A percentile compares a stretch with the other conserved stretches of the same genome.
Evolutionary conservation across 2,797 vertebrate genomes (phyloP).

Genomic region (Sphaeramia orbicularis): DNA sequence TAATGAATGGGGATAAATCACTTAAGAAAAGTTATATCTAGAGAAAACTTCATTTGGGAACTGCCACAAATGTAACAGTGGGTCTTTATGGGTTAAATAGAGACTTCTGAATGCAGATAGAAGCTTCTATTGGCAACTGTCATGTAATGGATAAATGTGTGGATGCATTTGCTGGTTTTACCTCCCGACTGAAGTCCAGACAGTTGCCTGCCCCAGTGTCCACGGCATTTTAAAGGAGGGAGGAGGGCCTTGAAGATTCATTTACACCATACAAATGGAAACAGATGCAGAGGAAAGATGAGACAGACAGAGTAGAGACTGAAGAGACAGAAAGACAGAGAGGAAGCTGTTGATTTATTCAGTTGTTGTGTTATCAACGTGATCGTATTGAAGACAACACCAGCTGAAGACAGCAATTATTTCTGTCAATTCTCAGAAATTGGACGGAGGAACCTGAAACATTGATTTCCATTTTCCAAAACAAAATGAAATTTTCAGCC

Average conservation of each 20-base stretch:
- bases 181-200: too few species aligned
- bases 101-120: too few species aligned
- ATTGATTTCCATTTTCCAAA: background rate
- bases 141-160: too few species aligned
- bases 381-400: slow-evolving; percentile 8
- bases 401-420: background rate
- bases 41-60: too few species aligned
- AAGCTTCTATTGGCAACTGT: too few species aligned
- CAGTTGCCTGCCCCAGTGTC: background rate
- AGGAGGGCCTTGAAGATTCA: background rate
- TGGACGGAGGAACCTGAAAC: background rate
- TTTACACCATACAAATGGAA: background rate
- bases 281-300: slow-evolving; percentile 4
- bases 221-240: background rate
- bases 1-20: too few species aligned
- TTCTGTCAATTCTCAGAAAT: too few species aligned
- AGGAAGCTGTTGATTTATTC: slow-evolving; percentile 14
- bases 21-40: too few species aligned
- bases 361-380: background rate
- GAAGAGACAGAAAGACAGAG: slow-evolving; percentile 11
- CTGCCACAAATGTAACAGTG: too few species aligned
- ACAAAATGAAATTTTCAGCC: background rate
- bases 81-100: too few species aligned
- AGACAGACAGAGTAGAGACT: background rate
- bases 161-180: too few species aligned